Conservation (phyloP, 2,113 vertebrate genomes). For the Lipotes vexillifer region DNA sequence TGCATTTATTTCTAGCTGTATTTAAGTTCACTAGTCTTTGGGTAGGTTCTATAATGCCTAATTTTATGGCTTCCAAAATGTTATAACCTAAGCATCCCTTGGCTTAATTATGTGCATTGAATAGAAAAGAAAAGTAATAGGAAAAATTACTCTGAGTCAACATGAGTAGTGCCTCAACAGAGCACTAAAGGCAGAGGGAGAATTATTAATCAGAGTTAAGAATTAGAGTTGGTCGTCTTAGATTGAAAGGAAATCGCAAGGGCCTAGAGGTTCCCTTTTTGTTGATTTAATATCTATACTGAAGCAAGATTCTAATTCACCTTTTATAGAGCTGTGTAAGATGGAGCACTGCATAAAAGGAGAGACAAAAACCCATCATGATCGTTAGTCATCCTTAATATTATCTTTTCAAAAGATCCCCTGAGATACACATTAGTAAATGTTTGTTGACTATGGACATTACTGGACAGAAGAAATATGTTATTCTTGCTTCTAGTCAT, state of each 20-base stretch:
- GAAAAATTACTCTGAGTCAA: background rate
- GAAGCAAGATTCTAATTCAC: background rate
- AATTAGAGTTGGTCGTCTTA: background rate
- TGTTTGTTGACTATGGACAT: background rate
- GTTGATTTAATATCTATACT: background rate
- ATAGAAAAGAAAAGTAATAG: background rate
- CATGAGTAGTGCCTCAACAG: background rate
- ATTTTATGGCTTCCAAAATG: background rate
- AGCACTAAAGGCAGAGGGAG: background rate
- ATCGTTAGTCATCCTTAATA: background rate
- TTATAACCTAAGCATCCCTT: background rate
- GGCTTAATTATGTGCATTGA: background rate
- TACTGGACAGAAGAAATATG: background rate
- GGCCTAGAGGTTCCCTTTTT: background rate
- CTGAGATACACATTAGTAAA: background rate
- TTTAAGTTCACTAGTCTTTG: background rate
- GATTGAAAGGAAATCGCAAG: conserved; percentile 9
- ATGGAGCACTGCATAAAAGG: background rate
- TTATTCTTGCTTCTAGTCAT: background rate
- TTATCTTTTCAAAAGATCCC: background rate
- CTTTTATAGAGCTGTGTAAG: background rate
- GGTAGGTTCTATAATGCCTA: background rate
- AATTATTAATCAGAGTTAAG: background rate
- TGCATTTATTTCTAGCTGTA: background rate
- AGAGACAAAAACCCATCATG: background rate